Base-by-base conservation (phyloP, 1,140 invertebrate species). In the Leucophenga varia region DNA sequence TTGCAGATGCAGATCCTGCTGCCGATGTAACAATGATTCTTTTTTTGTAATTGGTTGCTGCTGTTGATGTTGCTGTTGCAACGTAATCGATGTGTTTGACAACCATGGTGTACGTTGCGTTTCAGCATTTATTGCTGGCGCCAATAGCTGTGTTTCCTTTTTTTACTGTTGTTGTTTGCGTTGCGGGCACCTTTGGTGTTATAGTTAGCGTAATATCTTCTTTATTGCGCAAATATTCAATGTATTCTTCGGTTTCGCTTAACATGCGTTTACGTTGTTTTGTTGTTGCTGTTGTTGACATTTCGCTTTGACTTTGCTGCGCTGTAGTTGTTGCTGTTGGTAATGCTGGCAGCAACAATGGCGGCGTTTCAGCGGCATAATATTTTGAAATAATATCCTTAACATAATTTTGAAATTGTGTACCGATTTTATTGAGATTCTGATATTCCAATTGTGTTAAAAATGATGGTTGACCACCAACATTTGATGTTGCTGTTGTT, bases 371-470 rank as follows among this genome's bases (percentile, higher is more conserved):
- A 7, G 69, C 69, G 28, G 67, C 57, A 57, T 74, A 74, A 38
- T 74, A 74, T 55, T 74, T 74, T 46, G 61, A 74, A 8, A 74
- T 74, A 18, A 74, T 74, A 54, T 72, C 68, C 46, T 74, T 74
- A 49, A 74, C 68, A 56, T 74, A 74, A 52, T 74, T 74, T 41
- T 74, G 71, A 56, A 74, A 70, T 49, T 72, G 67, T 40, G 61
- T 72, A 30, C 60, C 63, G 37, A 72, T 59, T 50, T 72, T 69
- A 45, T 73, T 74, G 49, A 74, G 55, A 68, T 74, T 72, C 55
- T 74, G 61, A 40, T 72, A 74, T 54, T 74, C 71, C 71, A 74
- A 72, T 54, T 61, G 59, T 39, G 69, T 70, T 46, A 72, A 54
- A 43, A 74, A 72, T 21, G 64, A 47, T 45, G 54, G 25, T 21